Conservation (phyloP, 2,113 vertebrate species). For the Pyrgilauda ruficollis region DNA sequence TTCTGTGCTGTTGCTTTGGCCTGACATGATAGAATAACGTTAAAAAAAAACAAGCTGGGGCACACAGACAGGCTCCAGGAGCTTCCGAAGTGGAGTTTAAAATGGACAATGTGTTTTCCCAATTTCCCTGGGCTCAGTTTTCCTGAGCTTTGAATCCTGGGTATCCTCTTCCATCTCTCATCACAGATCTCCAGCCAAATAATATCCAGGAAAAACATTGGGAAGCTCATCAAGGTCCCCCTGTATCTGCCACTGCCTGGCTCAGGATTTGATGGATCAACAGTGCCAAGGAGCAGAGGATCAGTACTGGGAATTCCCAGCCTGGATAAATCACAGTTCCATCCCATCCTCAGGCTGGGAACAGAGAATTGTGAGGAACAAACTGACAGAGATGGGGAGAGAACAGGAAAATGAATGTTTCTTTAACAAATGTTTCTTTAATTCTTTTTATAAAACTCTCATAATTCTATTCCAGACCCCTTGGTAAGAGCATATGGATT, state of each 20-base stretch:
- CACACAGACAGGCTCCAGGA: background rate
- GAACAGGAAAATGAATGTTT: background rate
- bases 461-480: background rate
- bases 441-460: background rate
- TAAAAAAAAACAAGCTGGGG: background rate
- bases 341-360: background rate
- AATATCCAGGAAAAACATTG: background rate
- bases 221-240: slow-evolving; percentile 13
- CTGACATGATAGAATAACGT: background rate
- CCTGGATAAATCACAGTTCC: background rate
- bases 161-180: slow-evolving; percentile 48
- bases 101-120: slow-evolving; percentile 4
- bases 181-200: slow-evolving; percentile 21
- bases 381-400: background rate
- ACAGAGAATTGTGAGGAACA: background rate
- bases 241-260: background rate
- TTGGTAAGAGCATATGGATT: background rate
- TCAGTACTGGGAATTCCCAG: background rate
- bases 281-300: background rate
- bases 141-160: background rate
- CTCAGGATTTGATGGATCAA: background rate
- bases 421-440: background rate
- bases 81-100: background rate
- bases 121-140: background rate
- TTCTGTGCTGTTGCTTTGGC: slow-evolving; percentile 30